Evolutionary conservation across 2,797 vertebrate species (phyloP), one percentile per base, ranked within the genome.

Genomic region (Varecia variegata): DNA sequence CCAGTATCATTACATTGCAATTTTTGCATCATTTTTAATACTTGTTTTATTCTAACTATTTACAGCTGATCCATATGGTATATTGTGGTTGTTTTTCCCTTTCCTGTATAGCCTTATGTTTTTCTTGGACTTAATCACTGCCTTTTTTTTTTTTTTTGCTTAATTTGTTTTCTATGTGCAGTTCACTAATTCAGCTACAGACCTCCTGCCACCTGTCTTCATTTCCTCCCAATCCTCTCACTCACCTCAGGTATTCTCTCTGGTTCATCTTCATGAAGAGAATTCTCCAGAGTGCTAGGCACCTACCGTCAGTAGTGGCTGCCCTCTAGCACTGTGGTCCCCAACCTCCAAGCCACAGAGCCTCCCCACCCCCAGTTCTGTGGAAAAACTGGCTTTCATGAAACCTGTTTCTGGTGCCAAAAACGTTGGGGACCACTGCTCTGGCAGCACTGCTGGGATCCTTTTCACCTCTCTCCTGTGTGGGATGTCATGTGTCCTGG

Each of bases 21-120:
- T 93, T 80, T 88, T 86, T 52, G 68, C 30, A 77, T 97, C 2
- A 30, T 58, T 95, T 90, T 89, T 13, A 68, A 92, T 60, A 30
- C 23, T 85, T 47, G 30, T 12, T 7, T 60, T 52, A 18, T 76
- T 70, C 9, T 38, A 45, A 40, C 30, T 17, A 17, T 35, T 68
- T 81, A 56, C 1, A 60, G 3, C n/a, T 80, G 8, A 87, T 76
- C 9, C 45, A 18, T 23, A 35, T 25, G 14, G 5, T 58, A 7
- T 40, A 70, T 4, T 54, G 79, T 47, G 52, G 4, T 65, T 88
- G 60, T 81, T 82, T 90, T 20, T 18, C 43, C 56, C 5, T 82
- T 93, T 83, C 23, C 27, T 54, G 32, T 13, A 89, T 17, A 85
- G 27, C 60, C 65, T 86, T 92, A 62, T 50, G n/a, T 35, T 84